Conservation (phyloP, 92 coral and sea anemone species). For the Montipora capitata region DNA sequence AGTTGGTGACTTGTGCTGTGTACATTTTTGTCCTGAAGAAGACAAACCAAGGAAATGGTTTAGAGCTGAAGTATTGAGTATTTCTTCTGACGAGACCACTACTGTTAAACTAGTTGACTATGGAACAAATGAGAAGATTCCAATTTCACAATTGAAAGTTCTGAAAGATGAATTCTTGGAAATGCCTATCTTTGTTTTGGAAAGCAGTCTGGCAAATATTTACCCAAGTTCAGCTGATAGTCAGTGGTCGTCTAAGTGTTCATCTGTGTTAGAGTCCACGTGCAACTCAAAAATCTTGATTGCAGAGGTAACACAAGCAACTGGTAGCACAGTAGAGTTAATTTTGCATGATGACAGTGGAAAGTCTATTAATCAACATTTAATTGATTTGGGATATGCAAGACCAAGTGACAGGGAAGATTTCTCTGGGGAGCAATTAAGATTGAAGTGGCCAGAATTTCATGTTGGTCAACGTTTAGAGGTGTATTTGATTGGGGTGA, state of each 20-base stretch:
- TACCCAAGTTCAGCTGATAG: slow-evolving; percentile 53
- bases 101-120: slow-evolving; percentile 87
- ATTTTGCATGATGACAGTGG: slow-evolving; percentile 56
- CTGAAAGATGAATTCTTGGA: slow-evolving; percentile 70
- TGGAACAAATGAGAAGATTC: slow-evolving; percentile 80
- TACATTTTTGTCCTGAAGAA: slow-evolving; percentile 60
- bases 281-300: slow-evolving; percentile 24
- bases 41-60: slow-evolving; percentile 80
- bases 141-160: slow-evolving; percentile 58
- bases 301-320: slow-evolving; percentile 45
- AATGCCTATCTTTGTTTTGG: slow-evolving; percentile 81
- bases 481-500: slow-evolving; percentile 13
- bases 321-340: slow-evolving; percentile 40
- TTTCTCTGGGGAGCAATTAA: slow-evolving; percentile 18
- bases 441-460: slow-evolving; percentile 34
- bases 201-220: slow-evolving; percentile 66
- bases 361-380: slow-evolving; percentile 29
- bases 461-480: slow-evolving; percentile 9
- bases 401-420: slow-evolving; percentile 15
- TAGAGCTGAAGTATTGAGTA: slow-evolving; percentile 78
- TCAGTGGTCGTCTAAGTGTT: slow-evolving; percentile 68
- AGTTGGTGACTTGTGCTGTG: slow-evolving; percentile 84
- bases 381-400: slow-evolving; percentile 61
- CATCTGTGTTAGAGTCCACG: slow-evolving; percentile 53
- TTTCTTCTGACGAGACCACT: slow-evolving; percentile 64